Evolutionary conservation across 2,797 vertebrate species (phyloP), one percentile per base, ranked within the genome.

Genomic region (Hypotaenidia okinawae): DNA sequence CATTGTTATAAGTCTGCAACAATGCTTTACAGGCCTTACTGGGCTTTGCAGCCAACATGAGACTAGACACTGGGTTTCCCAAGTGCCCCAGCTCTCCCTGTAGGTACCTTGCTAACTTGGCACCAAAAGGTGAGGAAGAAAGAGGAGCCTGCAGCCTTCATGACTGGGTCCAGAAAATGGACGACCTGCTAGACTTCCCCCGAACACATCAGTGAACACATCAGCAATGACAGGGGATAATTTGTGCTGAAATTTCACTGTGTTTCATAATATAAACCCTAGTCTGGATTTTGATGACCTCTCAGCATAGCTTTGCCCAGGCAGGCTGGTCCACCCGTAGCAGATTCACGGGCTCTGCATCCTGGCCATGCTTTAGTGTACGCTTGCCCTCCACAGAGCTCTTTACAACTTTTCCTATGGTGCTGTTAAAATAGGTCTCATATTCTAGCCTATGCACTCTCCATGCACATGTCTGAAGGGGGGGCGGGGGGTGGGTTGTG

Each of bases 311-410:
- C 49, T 68, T 75, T 57, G 24, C 57, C 63, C 28, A 4, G 28
- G 17, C 17, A 18, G 11, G 23, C 45, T 63, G 21, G 7, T 16
- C 43, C 12, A 12, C 16, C 28, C 10, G 2, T 9, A 27, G 73
- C 54, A 51, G 37, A 17, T 35, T 2, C 39, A 16, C 45, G 37
- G 63, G 57, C n/a, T 69, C 32, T 51, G 41, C n/a, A 13, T 21
- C 27, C 54, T 16, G 9, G 33, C 52, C 1, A 0, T 64, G 69
- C 17, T 86, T 69, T 52, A 9, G 21, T 2, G 9, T 28, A 8
- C 43, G 9, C 39, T 32, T 30, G 5, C 45, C 30, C 32, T 43
- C 58, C 23, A 10, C 10, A 49, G 33, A 54, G 12, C 11, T 35
- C 45, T 43, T 24, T 28, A 66, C 30, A 77, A 45, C 33, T 72